Percentiles rank a stretch among this genome's conserved stretches.
phyloP scores from a whole-genome alignment of 2,113 vertebrate genomes.

The Pantherophis guttatus region DNA sequence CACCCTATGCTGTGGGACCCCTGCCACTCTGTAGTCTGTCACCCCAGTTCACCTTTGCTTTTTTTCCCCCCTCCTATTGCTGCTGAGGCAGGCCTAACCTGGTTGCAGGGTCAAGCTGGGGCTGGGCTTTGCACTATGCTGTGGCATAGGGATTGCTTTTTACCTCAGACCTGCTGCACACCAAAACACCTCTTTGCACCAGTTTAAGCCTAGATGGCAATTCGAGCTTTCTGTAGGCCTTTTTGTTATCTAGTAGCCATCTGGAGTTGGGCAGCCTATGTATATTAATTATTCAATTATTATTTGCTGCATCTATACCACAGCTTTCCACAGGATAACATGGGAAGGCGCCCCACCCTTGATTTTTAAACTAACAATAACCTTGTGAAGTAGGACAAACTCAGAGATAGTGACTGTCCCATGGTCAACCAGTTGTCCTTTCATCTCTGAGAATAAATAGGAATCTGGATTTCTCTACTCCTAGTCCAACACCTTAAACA shows the following conservation, averaged over 20 bases:
- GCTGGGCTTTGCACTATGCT: too few species aligned
- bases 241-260: not conserved
- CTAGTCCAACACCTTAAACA: not conserved
- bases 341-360: not conserved
- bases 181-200: too few species aligned
- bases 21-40: too few species aligned
- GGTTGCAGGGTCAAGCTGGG: too few species aligned
- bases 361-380: not conserved
- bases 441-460: not conserved
- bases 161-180: too few species aligned
- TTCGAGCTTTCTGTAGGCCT: not conserved
- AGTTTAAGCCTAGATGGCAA: too few species aligned
- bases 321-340: not conserved
- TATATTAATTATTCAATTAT: not conserved
- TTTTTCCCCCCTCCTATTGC: too few species aligned
- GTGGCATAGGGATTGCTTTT: too few species aligned
- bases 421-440: not conserved
- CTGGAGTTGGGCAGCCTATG: not conserved
- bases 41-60: too few species aligned
- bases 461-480: not conserved
- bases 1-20: too few species aligned
- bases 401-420: not conserved
- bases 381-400: not conserved
- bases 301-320: not conserved
- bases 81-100: too few species aligned